Evolutionary conservation across 2,113 vertebrate genomes (phyloP).

Genomic region (Orientallactaga bullata): DNA sequence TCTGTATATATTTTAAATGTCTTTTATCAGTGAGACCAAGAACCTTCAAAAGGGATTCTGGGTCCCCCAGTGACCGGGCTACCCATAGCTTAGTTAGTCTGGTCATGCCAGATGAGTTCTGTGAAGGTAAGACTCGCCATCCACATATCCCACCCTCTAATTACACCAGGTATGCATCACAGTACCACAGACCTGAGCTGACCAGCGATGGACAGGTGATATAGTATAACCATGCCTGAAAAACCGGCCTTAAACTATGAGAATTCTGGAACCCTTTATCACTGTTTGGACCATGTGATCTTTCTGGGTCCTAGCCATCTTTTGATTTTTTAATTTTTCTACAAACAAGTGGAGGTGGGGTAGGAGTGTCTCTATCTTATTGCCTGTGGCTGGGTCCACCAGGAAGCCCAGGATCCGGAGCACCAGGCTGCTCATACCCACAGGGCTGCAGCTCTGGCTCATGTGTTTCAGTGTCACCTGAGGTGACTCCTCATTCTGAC

Average conservation of each 20-base stretch:
- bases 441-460: conserved; percentile 40
- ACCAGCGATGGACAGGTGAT: too few relatives aligned
- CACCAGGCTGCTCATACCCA: background rate
- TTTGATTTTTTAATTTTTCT: background rate
- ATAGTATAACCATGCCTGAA: background rate
- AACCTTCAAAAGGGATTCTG: background rate
- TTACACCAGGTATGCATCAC: too few relatives aligned
- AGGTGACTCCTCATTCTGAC: background rate
- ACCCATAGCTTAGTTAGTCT: background rate
- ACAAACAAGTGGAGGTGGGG: background rate
- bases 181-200: background rate
- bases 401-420: conserved; percentile 81
- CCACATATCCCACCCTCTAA: too few relatives aligned
- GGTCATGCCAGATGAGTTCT: background rate
- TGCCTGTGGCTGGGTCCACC: conserved; percentile 66
- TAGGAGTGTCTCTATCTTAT: conserved; percentile 74
- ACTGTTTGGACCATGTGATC: background rate
- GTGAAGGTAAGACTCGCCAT: background rate
- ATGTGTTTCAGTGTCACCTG: background rate
- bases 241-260: background rate
- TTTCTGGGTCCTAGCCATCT: background rate
- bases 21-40: background rate
- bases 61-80: background rate
- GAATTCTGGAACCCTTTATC: background rate
- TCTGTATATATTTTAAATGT: background rate